These are phyloP conservation scores for Aepyceros melampus DNA, from an alignment of 2,113 vertebrate species.

Conservation along the genomic window DNA sequence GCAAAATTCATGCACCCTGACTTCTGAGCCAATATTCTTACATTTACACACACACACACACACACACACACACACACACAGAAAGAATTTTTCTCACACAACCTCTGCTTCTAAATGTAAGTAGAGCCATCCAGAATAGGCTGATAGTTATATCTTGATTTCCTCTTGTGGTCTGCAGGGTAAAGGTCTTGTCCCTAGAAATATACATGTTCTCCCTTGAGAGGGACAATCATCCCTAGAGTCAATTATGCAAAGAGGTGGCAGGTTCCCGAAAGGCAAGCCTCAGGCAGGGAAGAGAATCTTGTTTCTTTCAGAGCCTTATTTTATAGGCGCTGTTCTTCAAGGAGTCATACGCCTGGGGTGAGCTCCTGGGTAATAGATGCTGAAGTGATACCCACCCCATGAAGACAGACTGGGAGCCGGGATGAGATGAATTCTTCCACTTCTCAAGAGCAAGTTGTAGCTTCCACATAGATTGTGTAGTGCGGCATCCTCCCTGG, in stretches of 20 bases:
- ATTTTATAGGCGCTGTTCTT: slow-evolving; percentile 36
- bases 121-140: not conserved
- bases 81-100: not conserved
- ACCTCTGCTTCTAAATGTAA: not conserved
- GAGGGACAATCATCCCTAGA: slow-evolving; percentile 50
- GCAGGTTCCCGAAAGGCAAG: slow-evolving; percentile 22
- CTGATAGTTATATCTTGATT: not conserved
- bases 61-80: not conserved
- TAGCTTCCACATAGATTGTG: not conserved
- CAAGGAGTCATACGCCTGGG: slow-evolving; percentile 32
- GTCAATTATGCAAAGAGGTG: slow-evolving; percentile 55
- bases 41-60: not conserved
- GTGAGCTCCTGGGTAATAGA: slow-evolving; percentile 34
- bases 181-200: slow-evolving; percentile 36
- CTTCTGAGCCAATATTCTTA: not conserved
- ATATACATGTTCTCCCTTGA: not conserved
- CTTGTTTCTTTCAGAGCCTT: slow-evolving; percentile 8
- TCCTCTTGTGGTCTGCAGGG: not conserved
- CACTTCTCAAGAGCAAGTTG: not conserved
- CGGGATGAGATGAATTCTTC: not conserved
- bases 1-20: not conserved
- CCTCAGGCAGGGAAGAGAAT: slow-evolving; percentile 48
- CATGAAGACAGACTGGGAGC: not conserved
- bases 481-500: not conserved
- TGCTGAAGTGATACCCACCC: not conserved